Conservation (phyloP, 1,140 invertebrate genomes). For the Conus betulinus region DNA sequence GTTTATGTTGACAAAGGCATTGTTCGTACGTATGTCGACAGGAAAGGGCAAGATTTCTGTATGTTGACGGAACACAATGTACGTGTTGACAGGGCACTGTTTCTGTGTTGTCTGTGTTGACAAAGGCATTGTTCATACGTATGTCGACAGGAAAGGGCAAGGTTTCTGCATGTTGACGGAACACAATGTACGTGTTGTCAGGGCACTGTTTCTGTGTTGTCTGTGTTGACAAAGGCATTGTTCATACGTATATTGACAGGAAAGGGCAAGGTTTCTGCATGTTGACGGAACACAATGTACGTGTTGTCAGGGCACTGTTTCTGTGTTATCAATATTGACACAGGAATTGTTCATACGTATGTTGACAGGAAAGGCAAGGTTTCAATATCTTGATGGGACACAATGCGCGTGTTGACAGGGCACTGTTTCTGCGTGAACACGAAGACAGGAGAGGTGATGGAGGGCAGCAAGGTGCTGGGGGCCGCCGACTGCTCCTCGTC, state of each 20-base stretch:
- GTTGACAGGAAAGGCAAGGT: neutral
- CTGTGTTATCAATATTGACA: neutral
- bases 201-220: slow-evolving; percentile 54
- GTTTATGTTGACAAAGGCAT: neutral
- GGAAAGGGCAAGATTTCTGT: neutral
- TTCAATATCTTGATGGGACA: neutral
- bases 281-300: neutral
- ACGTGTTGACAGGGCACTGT: neutral
- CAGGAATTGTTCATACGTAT: neutral
- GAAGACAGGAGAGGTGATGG: slow-evolving; percentile 33
- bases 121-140: neutral
- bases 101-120: neutral
- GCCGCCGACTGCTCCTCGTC: slow-evolving; percentile 14
- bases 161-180: neutral
- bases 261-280: neutral
- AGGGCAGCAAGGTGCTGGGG: slow-evolving; percentile 46
- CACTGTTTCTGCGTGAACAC: slow-evolving; percentile 55
- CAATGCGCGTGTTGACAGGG: slow-evolving; percentile 17
- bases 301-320: neutral
- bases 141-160: neutral
- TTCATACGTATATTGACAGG: neutral
- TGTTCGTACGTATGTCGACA: neutral
- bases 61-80: neutral
- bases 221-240: neutral
- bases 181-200: neutral